Percentiles rank a stretch among this genome's conserved stretches.
These are phyloP conservation scores for Euzophera pinguis DNA, from an alignment of 2,888 invertebrate species.

Conservation along the genomic window DNA sequence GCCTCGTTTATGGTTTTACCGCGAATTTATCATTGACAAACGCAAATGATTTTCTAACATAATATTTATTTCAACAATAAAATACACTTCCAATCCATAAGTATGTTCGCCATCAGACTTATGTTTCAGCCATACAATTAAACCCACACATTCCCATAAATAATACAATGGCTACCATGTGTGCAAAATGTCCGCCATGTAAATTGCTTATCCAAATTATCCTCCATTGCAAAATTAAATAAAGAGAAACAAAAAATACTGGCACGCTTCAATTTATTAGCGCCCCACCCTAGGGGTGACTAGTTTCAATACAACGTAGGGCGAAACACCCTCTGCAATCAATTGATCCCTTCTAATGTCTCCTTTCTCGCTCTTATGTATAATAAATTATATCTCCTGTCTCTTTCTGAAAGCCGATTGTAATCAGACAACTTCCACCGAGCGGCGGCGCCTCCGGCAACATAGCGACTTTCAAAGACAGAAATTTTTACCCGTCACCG, in stretches of 20 bases:
- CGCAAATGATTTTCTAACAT: too few relatives aligned
- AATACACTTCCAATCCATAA: too few relatives aligned
- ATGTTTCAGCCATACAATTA: too few relatives aligned
- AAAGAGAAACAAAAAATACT: conserved; percentile 68
- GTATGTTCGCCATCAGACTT: too few relatives aligned
- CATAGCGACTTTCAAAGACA: conserved; percentile 54
- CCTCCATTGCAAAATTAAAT: conserved; percentile 76
- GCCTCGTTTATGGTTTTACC: too few relatives aligned
- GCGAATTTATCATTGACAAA: too few relatives aligned
- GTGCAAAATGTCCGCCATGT: conserved; percentile 62
- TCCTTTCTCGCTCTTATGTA: conserved; percentile 40
- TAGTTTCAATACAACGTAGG: conserved; percentile 55
- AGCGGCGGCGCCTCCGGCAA: conserved; percentile 53
- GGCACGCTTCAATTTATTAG: conserved; percentile 51
- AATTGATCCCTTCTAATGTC: conserved; percentile 65
- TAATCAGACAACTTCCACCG: conserved; percentile 42
- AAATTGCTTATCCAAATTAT: conserved; percentile 71
- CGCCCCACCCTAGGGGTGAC: conserved; percentile 61
- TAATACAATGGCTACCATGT: neutral
- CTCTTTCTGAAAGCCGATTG: conserved; percentile 53
- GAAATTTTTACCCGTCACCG: conserved; percentile 46
- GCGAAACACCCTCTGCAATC: conserved; percentile 71
- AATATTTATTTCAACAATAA: too few relatives aligned
- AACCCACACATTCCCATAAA: neutral
- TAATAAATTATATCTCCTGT: conserved; percentile 21